Evolutionary conservation across 1,140 invertebrate species (phyloP), one percentile per base, ranked within the genome.

Genomic region (Brachionus rotundiformis): DNA sequence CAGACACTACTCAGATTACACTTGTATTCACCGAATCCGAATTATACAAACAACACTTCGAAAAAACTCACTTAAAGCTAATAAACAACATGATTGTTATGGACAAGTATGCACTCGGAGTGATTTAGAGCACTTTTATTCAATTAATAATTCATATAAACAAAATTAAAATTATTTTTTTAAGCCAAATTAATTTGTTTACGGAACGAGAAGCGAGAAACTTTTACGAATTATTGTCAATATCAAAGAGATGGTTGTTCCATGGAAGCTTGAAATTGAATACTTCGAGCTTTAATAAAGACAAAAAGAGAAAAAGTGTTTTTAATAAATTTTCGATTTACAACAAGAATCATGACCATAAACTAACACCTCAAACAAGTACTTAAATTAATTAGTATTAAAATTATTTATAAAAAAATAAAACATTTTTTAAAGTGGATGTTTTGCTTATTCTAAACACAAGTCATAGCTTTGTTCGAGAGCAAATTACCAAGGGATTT

Each of bases 81-180:
- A 73, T 73, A 25, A 73, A 73, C n/a, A 73, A 73, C 41, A 73
- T 73, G 68, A 73, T 73, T 27, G 36, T 73, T 27, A 31, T 73
- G 29, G 68, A 73, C 36, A 73, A 41, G 68, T 71, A 36, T n/a
- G 59, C 31, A 68, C 19, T 54, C 13, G 7, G 19, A 68, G n/a
- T n/a, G n/a, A n/a, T n/a, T n/a, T n/a, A n/a, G n/a, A n/a, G n/a
- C n/a, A n/a, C n/a, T n/a, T n/a, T n/a, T n/a, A 1, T 68, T 68
- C 16, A 23, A n/a, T 68, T 13, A 54, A 39, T 39, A 54, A 54
- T 23, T 23, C n/a, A 3, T 2, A 33, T 29, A 11, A 65, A 65
- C 44, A 41, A 25, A 3, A 16, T 68, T 41, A 0, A 33, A 16
- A 1, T 68, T 63, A 19, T 25, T 73, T 73, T 73, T 73, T 44